Percentiles rank a stretch among this genome's conserved stretches.
Evolutionary conservation across 2,797 vertebrate species (phyloP).

Genomic region (Loriculus beryllinus): DNA sequence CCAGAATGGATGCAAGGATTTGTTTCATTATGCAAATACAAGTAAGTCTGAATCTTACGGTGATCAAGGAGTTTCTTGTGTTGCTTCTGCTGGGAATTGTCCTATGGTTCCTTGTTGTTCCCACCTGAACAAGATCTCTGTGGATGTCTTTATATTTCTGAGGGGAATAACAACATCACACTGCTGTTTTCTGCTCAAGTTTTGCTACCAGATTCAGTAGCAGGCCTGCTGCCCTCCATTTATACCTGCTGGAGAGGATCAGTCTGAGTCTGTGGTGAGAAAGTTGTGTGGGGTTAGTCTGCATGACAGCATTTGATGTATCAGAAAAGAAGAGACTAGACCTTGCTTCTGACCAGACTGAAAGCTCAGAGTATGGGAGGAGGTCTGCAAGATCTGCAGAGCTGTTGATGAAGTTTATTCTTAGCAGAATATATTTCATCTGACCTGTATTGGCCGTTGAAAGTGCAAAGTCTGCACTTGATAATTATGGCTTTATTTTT

Average conservation of each 20-base stretch:
- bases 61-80: neutral
- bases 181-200: neutral
- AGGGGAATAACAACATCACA: neutral
- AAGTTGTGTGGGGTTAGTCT: neutral
- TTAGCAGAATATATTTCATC: neutral
- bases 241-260: neutral
- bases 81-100: neutral
- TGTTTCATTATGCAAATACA: constrained; percentile 7
- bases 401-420: neutral
- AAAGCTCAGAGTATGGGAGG: neutral
- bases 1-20: neutral
- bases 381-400: neutral
- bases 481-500: neutral
- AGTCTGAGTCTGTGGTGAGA: neutral
- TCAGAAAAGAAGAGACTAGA: neutral
- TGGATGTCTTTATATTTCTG: neutral
- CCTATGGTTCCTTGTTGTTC: neutral
- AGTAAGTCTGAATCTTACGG: neutral
- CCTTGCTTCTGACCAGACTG: neutral
- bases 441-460: neutral
- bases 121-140: neutral
- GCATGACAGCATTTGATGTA: neutral
- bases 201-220: neutral
- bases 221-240: neutral
- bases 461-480: neutral